Percentiles rank a stretch among this genome's conserved stretches.
phyloP scores from a whole-genome alignment of 2,797 vertebrate genomes.

The Falco concolor region DNA sequence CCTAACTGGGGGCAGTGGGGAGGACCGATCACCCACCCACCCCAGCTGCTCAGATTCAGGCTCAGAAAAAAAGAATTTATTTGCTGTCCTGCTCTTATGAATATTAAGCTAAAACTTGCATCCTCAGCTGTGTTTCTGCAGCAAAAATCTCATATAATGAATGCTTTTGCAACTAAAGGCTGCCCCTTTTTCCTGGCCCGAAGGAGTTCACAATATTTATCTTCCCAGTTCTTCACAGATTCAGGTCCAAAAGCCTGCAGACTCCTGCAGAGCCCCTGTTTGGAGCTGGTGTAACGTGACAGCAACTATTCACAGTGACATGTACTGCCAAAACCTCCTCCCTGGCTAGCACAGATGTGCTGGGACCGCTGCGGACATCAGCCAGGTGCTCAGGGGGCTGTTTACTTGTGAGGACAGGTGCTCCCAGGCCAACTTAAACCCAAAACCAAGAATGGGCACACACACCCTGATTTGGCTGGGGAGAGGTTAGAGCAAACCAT shows the following conservation, averaged over 20 bases:
- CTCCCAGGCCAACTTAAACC: neutral
- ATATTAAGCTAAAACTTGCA: neutral
- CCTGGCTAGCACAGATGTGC: rapidly evolving
- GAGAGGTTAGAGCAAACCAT: neutral
- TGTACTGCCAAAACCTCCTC: neutral
- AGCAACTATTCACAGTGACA: rapidly evolving
- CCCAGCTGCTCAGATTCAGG: neutral
- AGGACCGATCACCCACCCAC: neutral
- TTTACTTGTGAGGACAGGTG: neutral
- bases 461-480: neutral
- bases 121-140: neutral
- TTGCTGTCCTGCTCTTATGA: neutral
- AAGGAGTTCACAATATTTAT: neutral
- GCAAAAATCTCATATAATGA: neutral
- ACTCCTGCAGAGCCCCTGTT: neutral
- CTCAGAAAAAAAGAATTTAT: neutral
- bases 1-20: neutral
- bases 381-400: neutral
- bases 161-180: neutral
- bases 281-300: neutral
- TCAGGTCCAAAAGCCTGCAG: neutral
- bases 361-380: rapidly evolving
- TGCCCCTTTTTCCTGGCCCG: neutral
- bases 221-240: neutral
- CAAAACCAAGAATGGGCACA: neutral